phyloP scores from a whole-genome alignment of 1,140 invertebrate species.

The Leptinotarsa undecemlineata region DNA sequence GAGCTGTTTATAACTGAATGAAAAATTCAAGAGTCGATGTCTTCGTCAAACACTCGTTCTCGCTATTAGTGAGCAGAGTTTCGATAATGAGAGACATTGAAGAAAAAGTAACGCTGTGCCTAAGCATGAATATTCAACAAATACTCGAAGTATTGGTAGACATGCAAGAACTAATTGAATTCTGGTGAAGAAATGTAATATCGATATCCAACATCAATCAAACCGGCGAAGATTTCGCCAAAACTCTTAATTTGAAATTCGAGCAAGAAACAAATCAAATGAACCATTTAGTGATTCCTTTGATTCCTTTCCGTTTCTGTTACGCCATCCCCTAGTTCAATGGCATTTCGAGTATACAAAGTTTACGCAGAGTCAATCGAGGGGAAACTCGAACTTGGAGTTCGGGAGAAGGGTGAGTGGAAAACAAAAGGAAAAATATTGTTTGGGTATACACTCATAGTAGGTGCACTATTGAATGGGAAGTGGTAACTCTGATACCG shows the following conservation, averaged over 20 bases:
- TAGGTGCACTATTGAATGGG: too few relatives aligned
- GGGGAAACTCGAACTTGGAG: conserved; percentile 15
- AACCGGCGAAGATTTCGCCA: background rate
- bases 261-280: conserved; percentile 35
- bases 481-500: too few relatives aligned
- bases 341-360: conserved; percentile 40
- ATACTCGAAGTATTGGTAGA: too few relatives aligned
- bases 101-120: too few relatives aligned
- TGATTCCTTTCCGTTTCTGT: conserved; percentile 44
- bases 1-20: too few relatives aligned
- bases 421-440: background rate
- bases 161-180: too few relatives aligned
- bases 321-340: conserved; percentile 35
- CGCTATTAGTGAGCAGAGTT: too few relatives aligned
- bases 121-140: too few relatives aligned
- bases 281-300: conserved; percentile 36
- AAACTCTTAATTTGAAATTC: background rate
- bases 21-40: too few relatives aligned
- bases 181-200: background rate
- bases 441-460: too few relatives aligned
- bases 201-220: background rate
- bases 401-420: background rate
- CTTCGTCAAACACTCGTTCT: too few relatives aligned
- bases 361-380: conserved; percentile 35
- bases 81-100: too few relatives aligned